Conservation (phyloP, 92 coral and sea anemone genomes). For the Palythoa heliodiscus region DNA sequence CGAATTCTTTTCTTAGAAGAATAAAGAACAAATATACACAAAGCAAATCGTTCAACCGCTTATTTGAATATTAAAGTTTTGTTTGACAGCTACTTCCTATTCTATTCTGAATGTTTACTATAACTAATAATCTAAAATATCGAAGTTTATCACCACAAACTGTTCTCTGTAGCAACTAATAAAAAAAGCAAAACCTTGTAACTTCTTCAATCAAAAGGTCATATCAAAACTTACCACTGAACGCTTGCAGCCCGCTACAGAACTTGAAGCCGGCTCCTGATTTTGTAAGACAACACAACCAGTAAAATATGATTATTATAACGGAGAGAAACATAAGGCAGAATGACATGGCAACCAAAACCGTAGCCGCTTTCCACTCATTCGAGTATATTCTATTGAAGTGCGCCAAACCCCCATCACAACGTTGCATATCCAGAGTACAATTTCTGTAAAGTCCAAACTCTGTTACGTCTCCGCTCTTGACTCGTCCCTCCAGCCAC, state of each 20-base stretch:
- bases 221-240: constrained; percentile 67
- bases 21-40: not conserved
- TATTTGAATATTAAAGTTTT: not conserved
- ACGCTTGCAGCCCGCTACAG: constrained; percentile 83
- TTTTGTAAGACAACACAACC: constrained; percentile 73
- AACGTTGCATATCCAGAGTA: constrained; percentile 64
- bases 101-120: not conserved
- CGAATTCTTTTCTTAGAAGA: not conserved
- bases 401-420: constrained; percentile 76
- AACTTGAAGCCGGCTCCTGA: constrained; percentile 85
- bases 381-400: constrained; percentile 76
- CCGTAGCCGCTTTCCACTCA: constrained; percentile 93
- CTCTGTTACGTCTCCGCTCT: constrained; percentile 54
- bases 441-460: constrained; percentile 94
- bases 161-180: not conserved
- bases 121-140: not conserved
- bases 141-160: not conserved
- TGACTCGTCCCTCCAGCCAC: constrained; percentile 81
- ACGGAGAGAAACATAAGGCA: constrained; percentile 78
- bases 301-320: constrained; percentile 67
- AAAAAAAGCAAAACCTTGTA: not conserved
- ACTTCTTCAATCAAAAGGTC: not conserved
- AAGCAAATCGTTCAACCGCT: not conserved
- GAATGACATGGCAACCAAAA: constrained; percentile 80
- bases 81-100: not conserved